phyloP scores from a whole-genome alignment of 1,140 invertebrate genomes.

The Galleria mellonella region DNA sequence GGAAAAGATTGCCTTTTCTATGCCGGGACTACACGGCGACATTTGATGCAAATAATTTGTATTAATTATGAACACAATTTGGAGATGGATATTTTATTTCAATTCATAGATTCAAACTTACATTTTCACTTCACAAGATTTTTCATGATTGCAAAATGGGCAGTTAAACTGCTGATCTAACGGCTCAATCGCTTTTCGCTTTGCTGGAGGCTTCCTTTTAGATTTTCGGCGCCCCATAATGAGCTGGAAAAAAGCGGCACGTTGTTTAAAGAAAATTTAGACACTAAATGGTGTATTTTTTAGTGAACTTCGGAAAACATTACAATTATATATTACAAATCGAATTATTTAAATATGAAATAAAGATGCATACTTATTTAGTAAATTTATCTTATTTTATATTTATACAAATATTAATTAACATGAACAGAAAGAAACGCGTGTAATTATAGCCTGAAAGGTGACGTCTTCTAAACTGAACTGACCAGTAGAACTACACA shows the following conservation, averaged over 20 bases:
- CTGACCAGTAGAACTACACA: too few relatives aligned
- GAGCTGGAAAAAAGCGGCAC: conserved; percentile 22
- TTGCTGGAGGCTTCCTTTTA: conserved; percentile 96
- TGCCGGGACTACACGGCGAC: too few relatives aligned
- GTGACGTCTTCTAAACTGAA: too few relatives aligned
- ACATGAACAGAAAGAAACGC: too few relatives aligned
- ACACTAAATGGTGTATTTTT: too few relatives aligned
- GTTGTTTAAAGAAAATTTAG: neutral
- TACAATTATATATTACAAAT: neutral
- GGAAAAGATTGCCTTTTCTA: too few relatives aligned
- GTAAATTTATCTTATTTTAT: neutral
- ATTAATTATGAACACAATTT: too few relatives aligned
- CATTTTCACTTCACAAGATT: conserved; percentile 99
- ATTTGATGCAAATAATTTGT: too few relatives aligned
- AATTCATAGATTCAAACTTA: conserved; percentile 73
- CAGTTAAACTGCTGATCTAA: conserved; percentile 98
- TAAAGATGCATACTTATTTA: neutral
- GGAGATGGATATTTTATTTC: neutral
- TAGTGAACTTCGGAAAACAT: neutral
- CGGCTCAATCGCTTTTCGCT: conserved; percentile 94
- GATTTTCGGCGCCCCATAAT: conserved; percentile 95
- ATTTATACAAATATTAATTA: neutral
- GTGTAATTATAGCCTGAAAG: too few relatives aligned
- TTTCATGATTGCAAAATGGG: conserved; percentile 99
- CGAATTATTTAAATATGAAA: neutral